Percentiles rank a stretch among this genome's conserved stretches.
Conservation (phyloP, 2,888 invertebrate species). For the Tinea semifulvella region DNA sequence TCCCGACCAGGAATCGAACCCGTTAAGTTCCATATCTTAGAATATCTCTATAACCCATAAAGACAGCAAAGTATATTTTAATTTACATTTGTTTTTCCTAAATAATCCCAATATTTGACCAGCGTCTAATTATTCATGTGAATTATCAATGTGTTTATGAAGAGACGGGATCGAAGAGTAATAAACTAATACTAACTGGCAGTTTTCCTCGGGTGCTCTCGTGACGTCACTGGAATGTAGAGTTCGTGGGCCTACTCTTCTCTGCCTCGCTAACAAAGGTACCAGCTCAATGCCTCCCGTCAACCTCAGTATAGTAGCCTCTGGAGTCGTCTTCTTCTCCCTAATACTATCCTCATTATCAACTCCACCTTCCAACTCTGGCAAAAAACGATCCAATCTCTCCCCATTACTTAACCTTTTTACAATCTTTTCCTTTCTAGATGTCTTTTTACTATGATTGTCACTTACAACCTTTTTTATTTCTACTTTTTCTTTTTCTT, state of each 20-base stretch:
- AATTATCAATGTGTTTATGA: too few species aligned
- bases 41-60: too few species aligned
- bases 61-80: too few species aligned
- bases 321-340: slow-evolving; percentile 44
- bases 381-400: slow-evolving; percentile 31
- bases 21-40: too few species aligned
- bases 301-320: slow-evolving; percentile 43
- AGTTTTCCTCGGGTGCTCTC: slow-evolving; percentile 46
- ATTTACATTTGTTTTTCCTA: too few species aligned
- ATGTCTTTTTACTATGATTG: not conserved
- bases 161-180: too few species aligned
- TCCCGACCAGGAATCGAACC: too few species aligned
- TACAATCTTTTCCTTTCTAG: slow-evolving; percentile 31
- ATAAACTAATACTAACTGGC: slow-evolving; percentile 55
- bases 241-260: slow-evolving; percentile 58
- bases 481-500: slow-evolving; percentile 21
- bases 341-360: slow-evolving; percentile 23
- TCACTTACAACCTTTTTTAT: not conserved
- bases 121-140: too few species aligned
- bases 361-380: slow-evolving; percentile 31
- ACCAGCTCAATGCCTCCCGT: slow-evolving; percentile 81
- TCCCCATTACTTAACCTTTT: slow-evolving; percentile 45
- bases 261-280: slow-evolving; percentile 74
- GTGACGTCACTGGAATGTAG: slow-evolving; percentile 58
- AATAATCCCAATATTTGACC: too few species aligned